phyloP scores from a whole-genome alignment of 2,797 vertebrate genomes.

The Muraenolepis orangiensis region DNA sequence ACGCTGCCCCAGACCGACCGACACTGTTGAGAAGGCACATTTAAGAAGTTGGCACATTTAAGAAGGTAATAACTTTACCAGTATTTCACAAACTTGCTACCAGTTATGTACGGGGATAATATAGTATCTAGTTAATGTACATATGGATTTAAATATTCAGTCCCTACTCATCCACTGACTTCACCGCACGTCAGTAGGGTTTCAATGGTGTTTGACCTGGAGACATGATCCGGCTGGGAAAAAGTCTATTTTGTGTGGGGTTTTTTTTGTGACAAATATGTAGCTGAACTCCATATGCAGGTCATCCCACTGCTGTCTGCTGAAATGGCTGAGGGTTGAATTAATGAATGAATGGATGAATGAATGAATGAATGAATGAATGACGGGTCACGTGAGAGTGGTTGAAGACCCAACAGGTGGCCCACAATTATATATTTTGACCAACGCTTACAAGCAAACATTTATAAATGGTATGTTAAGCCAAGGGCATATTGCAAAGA shows the following conservation, averaged over 20 bases:
- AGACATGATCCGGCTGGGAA: not conserved
- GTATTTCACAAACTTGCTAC: too few species aligned
- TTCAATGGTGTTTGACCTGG: not conserved
- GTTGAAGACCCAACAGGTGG: conserved; percentile 57
- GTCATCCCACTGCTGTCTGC: not conserved
- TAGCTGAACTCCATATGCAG: not conserved
- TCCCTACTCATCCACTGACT: not conserved
- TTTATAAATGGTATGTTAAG: conserved; percentile 5
- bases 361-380: conserved; percentile 37
- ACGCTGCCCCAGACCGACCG: too few species aligned
- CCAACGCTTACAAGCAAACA: conserved; percentile 10
- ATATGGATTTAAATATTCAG: too few species aligned
- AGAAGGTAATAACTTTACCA: too few species aligned
- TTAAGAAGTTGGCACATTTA: too few species aligned
- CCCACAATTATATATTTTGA: conserved; percentile 49
- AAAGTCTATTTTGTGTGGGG: not conserved
- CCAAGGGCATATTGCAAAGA: not conserved
- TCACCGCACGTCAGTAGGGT: not conserved
- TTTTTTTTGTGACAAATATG: too few species aligned
- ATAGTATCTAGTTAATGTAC: too few species aligned
- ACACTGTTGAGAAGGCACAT: too few species aligned
- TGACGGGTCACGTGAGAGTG: conserved; percentile 11
- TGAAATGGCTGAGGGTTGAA: conserved; percentile 37
- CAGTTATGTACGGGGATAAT: too few species aligned
- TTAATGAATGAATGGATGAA: conserved; percentile 44